Evolutionary conservation across 2,797 vertebrate genomes (phyloP), one percentile per base, ranked within the genome.

Genomic region (Acomys russatus): DNA sequence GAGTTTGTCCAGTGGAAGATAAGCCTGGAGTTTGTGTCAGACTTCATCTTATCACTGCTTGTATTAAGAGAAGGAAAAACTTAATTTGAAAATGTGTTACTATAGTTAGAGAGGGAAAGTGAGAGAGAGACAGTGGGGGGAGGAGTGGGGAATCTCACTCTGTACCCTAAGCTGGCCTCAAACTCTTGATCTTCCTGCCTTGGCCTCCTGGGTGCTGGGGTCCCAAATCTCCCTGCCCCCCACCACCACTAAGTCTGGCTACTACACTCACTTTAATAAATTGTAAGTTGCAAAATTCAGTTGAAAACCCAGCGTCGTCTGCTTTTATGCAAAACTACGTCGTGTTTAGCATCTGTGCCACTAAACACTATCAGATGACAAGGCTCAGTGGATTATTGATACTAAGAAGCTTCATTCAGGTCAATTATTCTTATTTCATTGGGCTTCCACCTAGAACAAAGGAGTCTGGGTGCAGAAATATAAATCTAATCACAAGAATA

Each of bases 1-100:
- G 84, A 85, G 54, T 38, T 33, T 56, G 12, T 74, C 88, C 88
- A 22, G 20, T 1, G 61, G 61, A 88, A 78, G 64, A 35, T 51
- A 71, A 92, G 83, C 74, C 83, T 87, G 25, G 9, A 74, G 20
- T 82, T 85, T 90, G 54, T 44, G 56, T 77, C 92, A 49, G 49
- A 88, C 64, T 68, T 71, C 71, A 77, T 88, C 38, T 20, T n/a
- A 56, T 38, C 25, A 68, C 66, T 82, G 33, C 66, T 85, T 87
- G 8, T 68, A 92, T 9, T 33, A 38, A 9, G 61, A 88, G 20
- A 63, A 73, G 59, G 83, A 85, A 83, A 38, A 28, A 38, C 33
- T 63, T 80, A 54, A 15, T 49, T 77, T 30, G 9, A 74, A 66
- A 94, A 96, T 61, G 20, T 84, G 71, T 70, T 28, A 5, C 9